Evolutionary conservation across 2,113 vertebrate species (phyloP).

Genomic region (Tragulus kanchil): DNA sequence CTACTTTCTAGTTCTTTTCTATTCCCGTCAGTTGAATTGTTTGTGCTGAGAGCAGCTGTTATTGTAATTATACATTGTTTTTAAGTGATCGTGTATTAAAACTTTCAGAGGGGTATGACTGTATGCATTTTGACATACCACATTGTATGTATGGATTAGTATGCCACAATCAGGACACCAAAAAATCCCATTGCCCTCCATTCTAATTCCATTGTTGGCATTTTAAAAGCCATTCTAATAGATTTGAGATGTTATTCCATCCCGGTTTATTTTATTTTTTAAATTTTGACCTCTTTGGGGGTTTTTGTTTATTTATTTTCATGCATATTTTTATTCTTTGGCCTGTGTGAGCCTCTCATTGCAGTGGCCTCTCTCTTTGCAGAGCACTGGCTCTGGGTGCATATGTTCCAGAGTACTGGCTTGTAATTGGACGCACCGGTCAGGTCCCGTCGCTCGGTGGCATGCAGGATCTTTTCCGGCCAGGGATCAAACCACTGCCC

Average conservation of each 20-base stretch:
- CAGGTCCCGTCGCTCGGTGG: too few species aligned
- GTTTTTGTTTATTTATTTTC: too few species aligned
- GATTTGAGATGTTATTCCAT: not conserved
- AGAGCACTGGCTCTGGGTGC: too few species aligned
- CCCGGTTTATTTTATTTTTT: not conserved
- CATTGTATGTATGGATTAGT: not conserved
- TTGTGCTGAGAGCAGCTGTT: not conserved
- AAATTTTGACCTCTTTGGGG: too few species aligned
- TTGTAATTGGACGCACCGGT: too few species aligned
- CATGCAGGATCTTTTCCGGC: too few species aligned
- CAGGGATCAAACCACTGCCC: too few species aligned
- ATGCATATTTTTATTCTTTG: too few species aligned
- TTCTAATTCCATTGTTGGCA: not conserved
- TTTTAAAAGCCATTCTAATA: not conserved
- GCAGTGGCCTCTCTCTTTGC: too few species aligned
- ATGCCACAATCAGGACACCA: not conserved
- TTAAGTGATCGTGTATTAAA: not conserved
- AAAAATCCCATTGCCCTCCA: not conserved
- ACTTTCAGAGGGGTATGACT: not conserved
- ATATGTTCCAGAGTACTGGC: too few species aligned
- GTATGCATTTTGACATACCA: not conserved
- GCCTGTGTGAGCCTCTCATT: too few species aligned
- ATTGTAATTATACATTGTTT: not conserved
- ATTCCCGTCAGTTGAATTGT: not conserved
- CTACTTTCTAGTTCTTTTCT: not conserved